Evolutionary conservation across 2,888 invertebrate species (phyloP), one percentile per base, ranked within the genome.

Genomic region (Altica lythri): DNA sequence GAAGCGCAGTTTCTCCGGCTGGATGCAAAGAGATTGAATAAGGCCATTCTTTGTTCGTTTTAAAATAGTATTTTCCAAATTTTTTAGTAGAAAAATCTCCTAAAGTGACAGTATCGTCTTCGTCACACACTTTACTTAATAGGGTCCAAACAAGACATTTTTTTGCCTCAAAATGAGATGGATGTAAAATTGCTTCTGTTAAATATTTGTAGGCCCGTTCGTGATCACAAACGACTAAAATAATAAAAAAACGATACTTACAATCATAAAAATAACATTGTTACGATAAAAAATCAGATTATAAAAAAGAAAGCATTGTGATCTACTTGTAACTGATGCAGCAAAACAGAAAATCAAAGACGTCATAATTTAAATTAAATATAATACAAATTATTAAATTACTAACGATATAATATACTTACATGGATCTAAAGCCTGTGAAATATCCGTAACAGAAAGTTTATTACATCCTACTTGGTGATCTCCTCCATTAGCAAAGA

Each of bases 401-500:
- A n/a, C n/a, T 10, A 32, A 13, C 4, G n/a, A n/a, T 4, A 32
- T 10, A 12, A 10, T 9, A 12, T 12, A 60, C 64, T 60, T 56
- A 70, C 70, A 40, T 47, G 70, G 69, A 42, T 69, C 68, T n/a
- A 55, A 35, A 27, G 67, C 53, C 14, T 43, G 58, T 0, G 40
- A 37, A 5, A 66, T 17, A 53, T 67, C 63, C 1, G 53, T 46
- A 52, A 68, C 49, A 57, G 70, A 68, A 8, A 72, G 64, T 46
- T 55, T 54, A 30, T 55, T 63, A 49, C 73, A 73, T 8, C 72
- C 72, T 5, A 71, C 68, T 54, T 73, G 73, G 9, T 58, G 62
- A 8, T 53, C 61, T 1, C 72, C 72, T 6, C 72, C 71, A 61
- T 73, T 73, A 4, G 68, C 67, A 42, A 64, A 72, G 54, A 73